These are phyloP conservation scores for Myopa tessellatipennis DNA, from an alignment of 2,888 invertebrate species.

Conservation along the genomic window DNA sequence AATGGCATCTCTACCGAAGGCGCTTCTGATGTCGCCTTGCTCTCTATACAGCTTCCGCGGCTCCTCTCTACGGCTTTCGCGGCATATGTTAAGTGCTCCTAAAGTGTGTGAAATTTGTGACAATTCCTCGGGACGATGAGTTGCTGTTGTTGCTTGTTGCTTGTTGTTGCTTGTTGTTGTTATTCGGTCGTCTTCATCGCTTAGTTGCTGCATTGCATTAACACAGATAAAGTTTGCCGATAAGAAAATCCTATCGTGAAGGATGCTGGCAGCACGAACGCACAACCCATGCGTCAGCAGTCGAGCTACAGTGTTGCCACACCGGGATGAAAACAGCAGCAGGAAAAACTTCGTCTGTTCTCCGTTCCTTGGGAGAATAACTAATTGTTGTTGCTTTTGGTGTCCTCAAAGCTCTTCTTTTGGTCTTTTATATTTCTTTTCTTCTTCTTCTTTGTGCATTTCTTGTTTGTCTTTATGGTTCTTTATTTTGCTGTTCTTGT, in stretches of 20 bases:
- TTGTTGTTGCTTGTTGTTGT: not conserved
- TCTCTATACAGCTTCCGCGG: not conserved
- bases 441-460: not conserved
- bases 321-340: not conserved
- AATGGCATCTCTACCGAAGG: not conserved
- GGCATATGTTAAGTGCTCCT: not conserved
- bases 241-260: slow-evolving; percentile 54
- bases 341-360: not conserved
- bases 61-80: not conserved
- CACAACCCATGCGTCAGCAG: slow-evolving; percentile 1
- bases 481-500: not conserved
- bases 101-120: slow-evolving; percentile 15
- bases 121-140: not conserved
- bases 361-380: no score
- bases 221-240: slow-evolving; percentile 63
- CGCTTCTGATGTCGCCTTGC: not conserved
- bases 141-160: not conserved
- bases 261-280: not conserved
- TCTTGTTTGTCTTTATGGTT: not conserved
- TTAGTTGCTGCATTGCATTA: slow-evolving; percentile 59
- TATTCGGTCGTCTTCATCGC: slow-evolving; percentile 45
- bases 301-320: not conserved
- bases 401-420: not conserved
- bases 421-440: not conserved
- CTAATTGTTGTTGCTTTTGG: not conserved